These are phyloP conservation scores for Callopanchax toddi DNA, from an alignment of 2,113 vertebrate species.

Conservation along the genomic window DNA sequence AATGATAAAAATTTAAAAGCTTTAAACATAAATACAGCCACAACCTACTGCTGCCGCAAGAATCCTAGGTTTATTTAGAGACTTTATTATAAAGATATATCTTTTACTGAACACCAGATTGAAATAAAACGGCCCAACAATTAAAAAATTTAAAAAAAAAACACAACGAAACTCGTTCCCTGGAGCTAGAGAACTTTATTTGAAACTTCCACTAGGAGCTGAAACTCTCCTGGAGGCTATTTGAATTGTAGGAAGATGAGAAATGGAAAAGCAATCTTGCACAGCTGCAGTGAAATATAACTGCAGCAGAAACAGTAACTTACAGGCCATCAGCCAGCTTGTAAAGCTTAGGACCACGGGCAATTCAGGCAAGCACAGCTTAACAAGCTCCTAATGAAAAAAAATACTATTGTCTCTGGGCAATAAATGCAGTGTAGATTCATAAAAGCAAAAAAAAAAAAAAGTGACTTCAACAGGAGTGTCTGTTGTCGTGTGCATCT, in stretches of 20 bases:
- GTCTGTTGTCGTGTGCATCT: neutral
- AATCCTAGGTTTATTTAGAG: slow-evolving; percentile 12
- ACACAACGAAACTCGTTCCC: slow-evolving; percentile 19
- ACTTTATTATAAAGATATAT: neutral
- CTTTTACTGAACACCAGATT: neutral
- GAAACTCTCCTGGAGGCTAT: slow-evolving; percentile 39
- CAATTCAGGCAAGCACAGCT: slow-evolving; percentile 32
- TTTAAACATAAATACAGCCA: too few species aligned
- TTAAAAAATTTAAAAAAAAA: slow-evolving; percentile 3
- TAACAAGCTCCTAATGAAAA: slow-evolving; percentile 51
- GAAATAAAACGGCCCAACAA: slow-evolving; percentile 4
- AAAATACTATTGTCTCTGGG: slow-evolving; percentile 21
- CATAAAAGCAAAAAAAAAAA: slow-evolving; percentile 1
- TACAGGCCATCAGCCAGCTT: slow-evolving; percentile 44
- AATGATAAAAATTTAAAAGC: too few species aligned
- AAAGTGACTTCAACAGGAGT: neutral
- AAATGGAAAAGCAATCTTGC: slow-evolving; percentile 61
- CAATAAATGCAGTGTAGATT: slow-evolving; percentile 18
- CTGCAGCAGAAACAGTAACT: slow-evolving; percentile 50
- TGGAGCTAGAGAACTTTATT: slow-evolving; percentile 35
- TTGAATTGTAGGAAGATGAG: slow-evolving; percentile 54
- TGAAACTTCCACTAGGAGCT: slow-evolving; percentile 26
- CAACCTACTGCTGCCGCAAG: neutral
- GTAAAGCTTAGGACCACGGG: slow-evolving; percentile 52
- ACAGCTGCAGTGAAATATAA: slow-evolving; percentile 52